Conservation (phyloP, 1,140 invertebrate species). For the Arctopsyche grandis region DNA sequence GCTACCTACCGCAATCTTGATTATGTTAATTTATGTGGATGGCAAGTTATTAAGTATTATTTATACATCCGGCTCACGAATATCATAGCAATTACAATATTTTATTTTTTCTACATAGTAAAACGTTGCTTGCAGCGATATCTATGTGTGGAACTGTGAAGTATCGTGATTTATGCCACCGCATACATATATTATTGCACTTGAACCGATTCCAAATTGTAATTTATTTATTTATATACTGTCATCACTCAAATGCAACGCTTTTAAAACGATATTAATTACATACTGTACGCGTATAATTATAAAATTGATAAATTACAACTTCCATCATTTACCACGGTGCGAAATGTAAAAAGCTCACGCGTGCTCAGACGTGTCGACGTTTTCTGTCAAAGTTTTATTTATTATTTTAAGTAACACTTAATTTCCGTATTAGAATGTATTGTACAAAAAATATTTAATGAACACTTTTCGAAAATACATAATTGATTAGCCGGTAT, state of each 20-base stretch:
- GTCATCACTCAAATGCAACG: background rate
- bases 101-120: background rate
- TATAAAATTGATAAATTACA: no score
- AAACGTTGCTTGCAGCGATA: conserved; percentile 43
- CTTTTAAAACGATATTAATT: background rate
- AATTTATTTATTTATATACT: conserved; percentile 6
- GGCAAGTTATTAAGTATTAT: conserved; percentile 30
- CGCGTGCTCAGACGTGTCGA: background rate
- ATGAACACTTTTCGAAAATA: no score
- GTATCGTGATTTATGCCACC: conserved; percentile 35
- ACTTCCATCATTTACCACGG: no score
- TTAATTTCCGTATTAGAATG: no score
- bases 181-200: conserved; percentile 4
- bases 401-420: no score
- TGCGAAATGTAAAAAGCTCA: background rate
- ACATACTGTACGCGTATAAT: background rate
- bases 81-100: conserved; percentile 1
- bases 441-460: no score
- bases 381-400: background rate
- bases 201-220: conserved; percentile 13
- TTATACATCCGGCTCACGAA: background rate
- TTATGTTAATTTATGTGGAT: conserved; percentile 15
- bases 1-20: background rate
- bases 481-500: no score
- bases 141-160: conserved; percentile 32